Conservation (phyloP, 2,888 invertebrate genomes). For the Catonia carolina region DNA sequence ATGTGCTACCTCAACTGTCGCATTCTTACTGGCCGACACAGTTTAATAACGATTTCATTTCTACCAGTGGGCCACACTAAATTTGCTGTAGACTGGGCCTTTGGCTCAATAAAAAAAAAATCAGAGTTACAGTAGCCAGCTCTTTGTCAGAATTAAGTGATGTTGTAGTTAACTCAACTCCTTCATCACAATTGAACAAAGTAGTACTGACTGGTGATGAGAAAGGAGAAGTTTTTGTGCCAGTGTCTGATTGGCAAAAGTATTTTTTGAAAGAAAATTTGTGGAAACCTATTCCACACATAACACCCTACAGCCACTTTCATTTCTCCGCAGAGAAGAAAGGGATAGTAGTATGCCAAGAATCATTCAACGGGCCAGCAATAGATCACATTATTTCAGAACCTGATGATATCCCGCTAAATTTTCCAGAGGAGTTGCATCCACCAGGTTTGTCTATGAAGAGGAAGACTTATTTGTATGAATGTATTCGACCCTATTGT, state of each 20-base stretch:
- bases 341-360: too few relatives aligned
- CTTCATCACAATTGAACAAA: not conserved
- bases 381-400: too few relatives aligned
- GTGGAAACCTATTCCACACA: not conserved
- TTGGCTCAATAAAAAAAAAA: conserved; percentile 10
- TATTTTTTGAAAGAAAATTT: not conserved
- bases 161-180: conserved; percentile 1
- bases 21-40: not conserved
- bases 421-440: too few relatives aligned
- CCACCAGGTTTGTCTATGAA: too few relatives aligned
- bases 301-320: not conserved
- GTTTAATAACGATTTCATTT: conserved; percentile 7
- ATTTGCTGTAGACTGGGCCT: conserved; percentile 17
- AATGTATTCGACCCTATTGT: too few relatives aligned
- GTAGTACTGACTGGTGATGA: not conserved
- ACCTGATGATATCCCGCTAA: too few relatives aligned
- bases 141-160: not conserved
- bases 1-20: conserved; percentile 4
- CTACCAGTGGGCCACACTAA: conserved; percentile 19
- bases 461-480: too few relatives aligned
- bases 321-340: not conserved
- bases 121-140: not conserved
- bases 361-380: too few relatives aligned
- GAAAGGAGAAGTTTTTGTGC: not conserved
- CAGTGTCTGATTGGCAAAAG: not conserved